Conservation (phyloP, 2,797 vertebrate genomes). For the Pagetopsis macropterus region DNA sequence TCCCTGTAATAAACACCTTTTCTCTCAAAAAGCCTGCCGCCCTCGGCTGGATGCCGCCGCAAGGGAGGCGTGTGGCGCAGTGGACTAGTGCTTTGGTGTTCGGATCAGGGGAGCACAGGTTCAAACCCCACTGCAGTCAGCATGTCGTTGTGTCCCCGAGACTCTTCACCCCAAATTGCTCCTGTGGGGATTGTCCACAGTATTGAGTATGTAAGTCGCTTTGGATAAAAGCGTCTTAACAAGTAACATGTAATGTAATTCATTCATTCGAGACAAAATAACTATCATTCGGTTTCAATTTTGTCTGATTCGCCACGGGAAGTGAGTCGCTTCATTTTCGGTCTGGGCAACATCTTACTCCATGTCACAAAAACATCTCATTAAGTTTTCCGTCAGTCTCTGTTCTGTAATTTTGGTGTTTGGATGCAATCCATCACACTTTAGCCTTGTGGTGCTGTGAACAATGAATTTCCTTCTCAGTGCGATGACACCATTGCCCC, state of each 20-base stretch:
- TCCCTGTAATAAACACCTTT: not conserved
- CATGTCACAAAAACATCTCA: constrained; percentile 29
- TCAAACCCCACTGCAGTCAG: no score
- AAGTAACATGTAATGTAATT: not conserved
- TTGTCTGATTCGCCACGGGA: constrained; percentile 1
- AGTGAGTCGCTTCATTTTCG: constrained; percentile 18
- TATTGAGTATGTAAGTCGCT: no score
- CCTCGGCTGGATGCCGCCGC: not conserved
- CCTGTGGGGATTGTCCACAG: no score
- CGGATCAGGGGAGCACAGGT: no score
- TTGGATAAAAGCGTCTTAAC: no score
- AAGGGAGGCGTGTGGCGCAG: no score
- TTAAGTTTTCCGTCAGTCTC: constrained; percentile 36
- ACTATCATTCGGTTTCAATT: constrained; percentile 13
- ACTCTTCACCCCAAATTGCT: no score
- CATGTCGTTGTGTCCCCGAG: no score
- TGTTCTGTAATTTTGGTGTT: constrained; percentile 41
- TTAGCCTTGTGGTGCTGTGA: constrained; percentile 5
- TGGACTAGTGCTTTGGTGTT: no score
- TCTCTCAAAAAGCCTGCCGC: not conserved
- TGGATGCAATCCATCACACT: constrained; percentile 24
- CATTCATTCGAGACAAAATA: constrained; percentile 31
- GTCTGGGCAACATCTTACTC: constrained; percentile 2
- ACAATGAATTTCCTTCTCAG: constrained; percentile 62
- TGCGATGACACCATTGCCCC: constrained; percentile 33